Evolutionary conservation across 2,888 invertebrate genomes (phyloP), one percentile per base, ranked within the genome.

Genomic region (Laspeyria flexula): DNA sequence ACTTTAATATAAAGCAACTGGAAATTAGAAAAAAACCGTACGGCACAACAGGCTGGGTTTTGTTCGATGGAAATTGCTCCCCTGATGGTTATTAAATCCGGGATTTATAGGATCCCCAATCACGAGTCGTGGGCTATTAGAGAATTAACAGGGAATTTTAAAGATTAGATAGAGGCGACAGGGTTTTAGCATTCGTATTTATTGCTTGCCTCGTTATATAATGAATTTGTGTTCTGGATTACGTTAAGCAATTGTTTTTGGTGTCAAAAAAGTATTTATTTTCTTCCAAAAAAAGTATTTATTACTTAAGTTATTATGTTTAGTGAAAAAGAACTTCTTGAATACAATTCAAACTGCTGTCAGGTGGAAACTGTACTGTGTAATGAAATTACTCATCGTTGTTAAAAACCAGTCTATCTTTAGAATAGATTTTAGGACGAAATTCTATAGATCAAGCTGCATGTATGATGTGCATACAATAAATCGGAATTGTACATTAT

Each of bases 1-100:
- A 69, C 70, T 78, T 63, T 71, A 65, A 74, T 76, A 77, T 71
- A 70, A 73, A 72, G 68, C 65, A 71, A 67, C 72, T 77, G 60
- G 70, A 77, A 80, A 81, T 82, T 78, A 80, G 68, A 73, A 77
- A 73, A 75, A 77, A 69, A 51, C 47, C 49, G 25, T 41, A 45
- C 33, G 41, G 40, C 44, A 50, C 59, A 57, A 55, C 63, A 61
- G 55, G 55, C 56, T 50, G 43, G 45, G 48, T 56, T 67, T 62
- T 65, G 64, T 66, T 55, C 62, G 58, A 47, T 52, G 46, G 47
- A 62, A 80, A 79, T 71, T 55, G 71, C 49, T 73, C 79, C 73
- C 80, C 62, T 60, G 77, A 79, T 76, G 67, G 71, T 74, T 77
- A 81, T 82, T 81, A 77, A 78, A 76, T 72, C 72, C 65, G 50